These are phyloP conservation scores for Enoplosus armatus DNA, from an alignment of 2,797 vertebrate species.

Conservation along the genomic window DNA sequence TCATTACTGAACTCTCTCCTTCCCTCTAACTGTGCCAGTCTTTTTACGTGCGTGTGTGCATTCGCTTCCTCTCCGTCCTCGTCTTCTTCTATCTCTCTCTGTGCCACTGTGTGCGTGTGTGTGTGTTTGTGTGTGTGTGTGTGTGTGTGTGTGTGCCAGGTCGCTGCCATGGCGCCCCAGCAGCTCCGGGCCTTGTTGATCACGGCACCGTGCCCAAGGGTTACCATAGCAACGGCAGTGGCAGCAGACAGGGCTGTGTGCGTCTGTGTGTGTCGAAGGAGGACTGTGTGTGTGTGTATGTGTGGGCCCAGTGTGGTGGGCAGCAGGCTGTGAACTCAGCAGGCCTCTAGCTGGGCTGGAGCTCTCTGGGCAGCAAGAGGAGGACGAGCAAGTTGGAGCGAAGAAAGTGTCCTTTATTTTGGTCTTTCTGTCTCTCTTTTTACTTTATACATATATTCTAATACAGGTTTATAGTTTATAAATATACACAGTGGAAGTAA, in stretches of 20 bases:
- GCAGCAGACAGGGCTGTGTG: constrained; percentile 76
- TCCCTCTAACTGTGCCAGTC: constrained; percentile 39
- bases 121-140: neutral
- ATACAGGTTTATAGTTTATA: constrained; percentile 5
- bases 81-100: constrained; percentile 44
- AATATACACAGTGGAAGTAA: neutral
- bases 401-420: constrained; percentile 54
- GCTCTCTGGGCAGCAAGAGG: constrained; percentile 65
- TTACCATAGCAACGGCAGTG: constrained; percentile 83
- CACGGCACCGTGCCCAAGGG: constrained; percentile 79
- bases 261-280: constrained; percentile 52
- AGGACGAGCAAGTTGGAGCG: constrained; percentile 56
- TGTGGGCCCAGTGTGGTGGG: constrained; percentile 72
- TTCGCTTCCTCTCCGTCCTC: constrained; percentile 47
- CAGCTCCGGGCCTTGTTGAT: constrained; percentile 81
- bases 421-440: constrained; percentile 15
- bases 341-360: constrained; percentile 66
- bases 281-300: constrained; percentile 55
- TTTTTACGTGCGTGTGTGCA: constrained; percentile 27
- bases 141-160: constrained; percentile 56
- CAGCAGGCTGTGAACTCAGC: constrained; percentile 81
- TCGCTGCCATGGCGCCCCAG: constrained; percentile 78
- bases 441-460: constrained; percentile 10
- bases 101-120: constrained; percentile 28
- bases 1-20: constrained; percentile 45